These are phyloP conservation scores for Amphilophus citrinellus DNA, from an alignment of 2,113 vertebrate genomes.

Conservation along the genomic window DNA sequence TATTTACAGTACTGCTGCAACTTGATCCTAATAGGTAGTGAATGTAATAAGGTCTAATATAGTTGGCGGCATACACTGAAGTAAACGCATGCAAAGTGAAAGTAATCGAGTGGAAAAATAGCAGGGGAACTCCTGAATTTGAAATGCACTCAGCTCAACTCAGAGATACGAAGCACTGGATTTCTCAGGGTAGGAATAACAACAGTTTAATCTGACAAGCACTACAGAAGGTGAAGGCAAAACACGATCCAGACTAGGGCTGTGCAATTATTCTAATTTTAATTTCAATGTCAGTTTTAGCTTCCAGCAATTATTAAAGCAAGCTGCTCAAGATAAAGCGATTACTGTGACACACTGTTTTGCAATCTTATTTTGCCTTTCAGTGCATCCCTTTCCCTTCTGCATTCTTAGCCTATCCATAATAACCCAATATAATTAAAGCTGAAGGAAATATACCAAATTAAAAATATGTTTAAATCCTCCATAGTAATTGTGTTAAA, in stretches of 20 bases:
- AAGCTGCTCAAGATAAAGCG: neutral
- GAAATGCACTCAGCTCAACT: conserved; percentile 7
- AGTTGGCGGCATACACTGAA: neutral
- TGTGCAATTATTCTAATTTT: neutral
- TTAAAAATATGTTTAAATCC: neutral
- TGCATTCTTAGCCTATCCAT: neutral
- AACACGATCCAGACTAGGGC: neutral
- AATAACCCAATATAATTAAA: neutral
- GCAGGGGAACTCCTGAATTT: conserved; percentile 31
- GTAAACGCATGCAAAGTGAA: conserved; percentile 23
- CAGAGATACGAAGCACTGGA: neutral
- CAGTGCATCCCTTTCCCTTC: neutral
- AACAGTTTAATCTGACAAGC: neutral
- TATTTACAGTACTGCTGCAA: conserved; percentile 59
- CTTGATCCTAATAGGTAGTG: conserved; percentile 39
- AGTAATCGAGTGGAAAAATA: conserved; percentile 18
- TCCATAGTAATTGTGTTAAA: neutral
- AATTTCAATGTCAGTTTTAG: neutral
- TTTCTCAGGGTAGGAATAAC: neutral
- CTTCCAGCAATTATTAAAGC: neutral
- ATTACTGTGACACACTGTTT: neutral
- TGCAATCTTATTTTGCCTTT: neutral
- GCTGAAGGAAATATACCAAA: neutral
- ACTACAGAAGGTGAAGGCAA: neutral
- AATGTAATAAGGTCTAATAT: conserved; percentile 32